Percentiles rank a stretch among this genome's conserved stretches.
phyloP scores from a whole-genome alignment of 2,888 invertebrate species.

The Drosophila helvetica region DNA sequence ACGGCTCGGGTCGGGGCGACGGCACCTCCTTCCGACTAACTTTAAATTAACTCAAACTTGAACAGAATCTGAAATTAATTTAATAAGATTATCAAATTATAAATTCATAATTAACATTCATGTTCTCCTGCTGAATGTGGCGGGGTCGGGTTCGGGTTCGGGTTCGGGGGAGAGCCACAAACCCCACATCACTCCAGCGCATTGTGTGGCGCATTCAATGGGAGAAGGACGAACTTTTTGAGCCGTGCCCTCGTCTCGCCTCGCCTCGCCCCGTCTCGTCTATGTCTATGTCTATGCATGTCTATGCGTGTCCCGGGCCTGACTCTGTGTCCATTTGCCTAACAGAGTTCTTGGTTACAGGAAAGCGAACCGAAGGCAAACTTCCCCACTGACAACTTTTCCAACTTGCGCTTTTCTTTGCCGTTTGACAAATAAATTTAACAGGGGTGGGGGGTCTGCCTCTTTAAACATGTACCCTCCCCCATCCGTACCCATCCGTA shows the following conservation, averaged over 20 bases:
- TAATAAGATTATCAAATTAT: conserved; percentile 80
- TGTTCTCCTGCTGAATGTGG: conserved; percentile 38
- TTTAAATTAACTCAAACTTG: conserved; percentile 76
- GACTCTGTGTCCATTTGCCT: conserved; percentile 40
- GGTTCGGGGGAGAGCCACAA: conserved; percentile 10
- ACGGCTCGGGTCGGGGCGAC: background rate
- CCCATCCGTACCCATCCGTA: background rate
- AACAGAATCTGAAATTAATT: conserved; percentile 76
- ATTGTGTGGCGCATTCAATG: conserved; percentile 5
- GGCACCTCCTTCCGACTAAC: conserved; percentile 43
- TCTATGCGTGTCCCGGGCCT: conserved; percentile 19
- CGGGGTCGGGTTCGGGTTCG: too few species aligned
- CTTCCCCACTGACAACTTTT: conserved; percentile 45
- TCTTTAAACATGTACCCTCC: background rate
- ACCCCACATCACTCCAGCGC: background rate
- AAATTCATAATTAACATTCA: conserved; percentile 78
- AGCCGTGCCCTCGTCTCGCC: background rate
- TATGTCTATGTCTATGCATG: conserved; percentile 15
- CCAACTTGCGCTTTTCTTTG: conserved; percentile 73
- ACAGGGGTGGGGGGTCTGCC: conserved; percentile 37
- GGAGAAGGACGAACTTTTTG: conserved; percentile 50
- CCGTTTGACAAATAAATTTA: conserved; percentile 68
- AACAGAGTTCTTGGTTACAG: conserved; percentile 62
- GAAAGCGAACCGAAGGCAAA: conserved; percentile 38
- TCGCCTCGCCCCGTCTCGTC: too few species aligned